Base-by-base conservation (phyloP, 1,140 invertebrate genomes). In the Vanessa tameamea region DNA sequence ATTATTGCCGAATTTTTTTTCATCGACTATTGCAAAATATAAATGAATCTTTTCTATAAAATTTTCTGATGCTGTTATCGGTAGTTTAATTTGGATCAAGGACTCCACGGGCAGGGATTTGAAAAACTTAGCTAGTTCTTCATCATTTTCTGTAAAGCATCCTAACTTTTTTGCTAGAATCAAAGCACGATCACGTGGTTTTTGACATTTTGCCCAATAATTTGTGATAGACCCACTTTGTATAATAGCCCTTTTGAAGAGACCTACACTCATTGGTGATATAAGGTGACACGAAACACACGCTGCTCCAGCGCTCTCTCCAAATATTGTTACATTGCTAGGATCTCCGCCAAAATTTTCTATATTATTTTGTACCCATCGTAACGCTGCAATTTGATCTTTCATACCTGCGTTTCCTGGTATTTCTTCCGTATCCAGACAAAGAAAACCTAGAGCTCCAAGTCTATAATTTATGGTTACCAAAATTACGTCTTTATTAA, bases 321-420 rank as follows among this genome's bases (percentile, higher is more conserved):
- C 97, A 78, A 97, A 95, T n/a, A 98, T 86, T 0, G 97, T 97
- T 0, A 98, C 94, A 77, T 94, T 94, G 3, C 95, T 83, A 0
- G 95, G 94, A 88, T 96, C 94, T 0, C 97, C 97, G 23, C 96
- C 96, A 83, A 98, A 98, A 12, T 72, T 75, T 0, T 53, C 75
- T n/a, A 91, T 89, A 75, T 92, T 89, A 16, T 77, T 69, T 20
- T 85, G 75, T 0, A 90, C 82, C 87, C 88, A 92, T 64, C 78
- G 77, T 43, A 91, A 77, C 3, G 87, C 89, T n/a, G 83, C 80
- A 7, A 90, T 81, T 90, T 90, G 87, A 47, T 88, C 84, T 78
- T 89, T 88, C 64, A 92, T 63, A 0, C 84, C 83, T 55, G 90
- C 88, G 64, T 93, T 88, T 16, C 90, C 87, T 47, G 92, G 91